A percentile compares a stretch with the other conserved stretches of the same genome.
Evolutionary conservation across 37 sponge, comb jelly and placozoan genomes (phyloP).

Genomic region (Halichondria panicea): DNA sequence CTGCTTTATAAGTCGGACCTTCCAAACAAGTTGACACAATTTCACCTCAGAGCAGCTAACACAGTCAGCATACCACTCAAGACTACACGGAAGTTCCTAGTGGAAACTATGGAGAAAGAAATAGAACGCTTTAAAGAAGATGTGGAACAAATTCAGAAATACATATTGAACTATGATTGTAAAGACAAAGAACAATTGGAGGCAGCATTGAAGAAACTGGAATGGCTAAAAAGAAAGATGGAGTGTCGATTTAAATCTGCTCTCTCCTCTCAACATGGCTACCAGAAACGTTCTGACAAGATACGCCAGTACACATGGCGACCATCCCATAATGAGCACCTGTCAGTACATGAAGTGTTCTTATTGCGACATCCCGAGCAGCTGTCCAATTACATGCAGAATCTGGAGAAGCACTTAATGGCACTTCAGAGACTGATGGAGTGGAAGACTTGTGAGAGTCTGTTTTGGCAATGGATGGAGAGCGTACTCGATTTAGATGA

Average conservation of each 20-base stretch:
- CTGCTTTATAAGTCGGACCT: constrained; percentile 19
- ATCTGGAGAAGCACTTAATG: constrained; percentile 4
- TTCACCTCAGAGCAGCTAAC: neutral
- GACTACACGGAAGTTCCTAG: neutral
- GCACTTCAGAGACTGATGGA: constrained; percentile 30
- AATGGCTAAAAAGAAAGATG: constrained; percentile 31
- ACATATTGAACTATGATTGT: too few species aligned
- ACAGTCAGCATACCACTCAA: constrained; percentile 12
- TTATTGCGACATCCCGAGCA: constrained; percentile 47
- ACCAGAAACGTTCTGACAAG: constrained; percentile 22
- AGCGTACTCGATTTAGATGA: constrained; percentile 51
- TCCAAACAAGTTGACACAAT: neutral
- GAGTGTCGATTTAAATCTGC: neutral
- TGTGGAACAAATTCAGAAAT: neutral
- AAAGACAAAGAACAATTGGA: neutral
- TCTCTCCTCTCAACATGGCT: neutral
- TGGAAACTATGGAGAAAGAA: constrained; percentile 6
- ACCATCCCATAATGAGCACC: neutral
- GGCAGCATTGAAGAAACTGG: constrained; percentile 1
- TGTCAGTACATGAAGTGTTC: constrained; percentile 38
- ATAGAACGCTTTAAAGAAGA: neutral
- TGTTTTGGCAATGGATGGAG: constrained; percentile 81
- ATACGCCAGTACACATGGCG: neutral
- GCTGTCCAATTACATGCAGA: constrained; percentile 15
- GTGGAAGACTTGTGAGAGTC: constrained; percentile 37